These are phyloP conservation scores for Odontamblyopus rebecca DNA, from an alignment of 2,797 vertebrate species.

Conservation along the genomic window DNA sequence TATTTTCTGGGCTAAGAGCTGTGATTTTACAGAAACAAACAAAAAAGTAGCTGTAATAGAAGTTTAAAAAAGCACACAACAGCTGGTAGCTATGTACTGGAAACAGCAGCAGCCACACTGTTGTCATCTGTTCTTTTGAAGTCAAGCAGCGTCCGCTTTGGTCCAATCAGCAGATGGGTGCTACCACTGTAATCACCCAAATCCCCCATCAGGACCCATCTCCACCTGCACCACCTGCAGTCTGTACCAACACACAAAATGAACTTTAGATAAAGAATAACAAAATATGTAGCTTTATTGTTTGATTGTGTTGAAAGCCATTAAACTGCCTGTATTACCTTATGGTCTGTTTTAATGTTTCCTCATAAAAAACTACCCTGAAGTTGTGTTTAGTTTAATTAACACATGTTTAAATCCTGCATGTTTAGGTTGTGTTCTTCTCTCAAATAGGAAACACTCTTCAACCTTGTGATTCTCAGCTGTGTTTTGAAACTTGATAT, in stretches of 20 bases:
- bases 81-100: neutral
- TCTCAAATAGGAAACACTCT: too few relatives aligned
- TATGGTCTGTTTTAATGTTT: too few relatives aligned
- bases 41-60: constrained; percentile 6
- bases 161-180: constrained; percentile 32
- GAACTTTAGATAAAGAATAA: neutral
- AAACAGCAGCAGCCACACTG: constrained; percentile 5
- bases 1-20: constrained; percentile 17
- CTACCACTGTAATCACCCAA: constrained; percentile 45
- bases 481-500: too few relatives aligned
- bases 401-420: too few relatives aligned
- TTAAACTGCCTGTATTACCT: too few relatives aligned
- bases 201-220: constrained; percentile 18
- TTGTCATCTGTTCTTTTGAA: constrained; percentile 14
- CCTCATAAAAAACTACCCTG: too few relatives aligned
- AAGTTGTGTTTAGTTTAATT: too few relatives aligned
- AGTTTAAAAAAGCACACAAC: constrained; percentile 6
- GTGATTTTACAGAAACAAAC: constrained; percentile 7
- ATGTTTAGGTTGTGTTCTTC: too few relatives aligned
- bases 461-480: too few relatives aligned
- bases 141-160: constrained; percentile 9
- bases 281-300: too few relatives aligned
- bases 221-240: constrained; percentile 21
- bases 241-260: constrained; percentile 2
- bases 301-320: too few relatives aligned